Evolutionary conservation across 2,113 vertebrate species (phyloP).

Genomic region (Bathybates hornii): DNA sequence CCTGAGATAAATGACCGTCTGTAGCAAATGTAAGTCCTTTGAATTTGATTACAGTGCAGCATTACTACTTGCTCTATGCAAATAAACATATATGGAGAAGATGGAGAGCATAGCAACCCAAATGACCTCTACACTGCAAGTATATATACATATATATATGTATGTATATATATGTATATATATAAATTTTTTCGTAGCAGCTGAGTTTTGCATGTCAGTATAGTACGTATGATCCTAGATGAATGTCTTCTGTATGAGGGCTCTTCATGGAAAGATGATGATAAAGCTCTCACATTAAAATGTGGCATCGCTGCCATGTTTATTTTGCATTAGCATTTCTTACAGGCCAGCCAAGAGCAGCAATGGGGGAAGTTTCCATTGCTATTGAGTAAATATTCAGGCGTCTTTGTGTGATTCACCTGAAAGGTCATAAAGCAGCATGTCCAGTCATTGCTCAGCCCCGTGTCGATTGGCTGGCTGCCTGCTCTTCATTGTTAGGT

Average conservation of each 20-base stretch:
- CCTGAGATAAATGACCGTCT: slow-evolving; percentile 42
- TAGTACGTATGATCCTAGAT: slow-evolving; percentile 1
- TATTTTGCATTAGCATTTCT: slow-evolving; percentile 1
- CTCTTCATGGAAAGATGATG: background rate
- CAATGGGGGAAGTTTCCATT: background rate
- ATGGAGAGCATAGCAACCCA: background rate
- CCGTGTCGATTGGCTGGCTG: slow-evolving; percentile 47
- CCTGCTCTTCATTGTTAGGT: slow-evolving; percentile 41
- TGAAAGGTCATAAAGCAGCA: slow-evolving; percentile 49
- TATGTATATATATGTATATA: accelerated
- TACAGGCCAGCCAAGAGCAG: slow-evolving; percentile 2
- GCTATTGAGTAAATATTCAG: slow-evolving; percentile 1
- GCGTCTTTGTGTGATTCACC: slow-evolving; percentile 41
- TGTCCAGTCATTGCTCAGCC: slow-evolving; percentile 41
- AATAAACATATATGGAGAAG: slow-evolving; percentile 35
- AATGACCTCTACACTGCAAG: background rate
- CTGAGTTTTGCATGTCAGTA: background rate
- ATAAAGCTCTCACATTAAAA: slow-evolving; percentile 17
- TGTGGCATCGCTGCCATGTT: background rate
- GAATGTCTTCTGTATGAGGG: background rate
- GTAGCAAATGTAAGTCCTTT: slow-evolving; percentile 2
- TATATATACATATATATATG: accelerated
- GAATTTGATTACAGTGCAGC: slow-evolving; percentile 1
- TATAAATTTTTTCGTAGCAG: background rate
- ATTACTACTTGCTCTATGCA: slow-evolving; percentile 4